phyloP scores from a whole-genome alignment of 2,888 invertebrate genomes.

The Drosophila maculinotata region DNA sequence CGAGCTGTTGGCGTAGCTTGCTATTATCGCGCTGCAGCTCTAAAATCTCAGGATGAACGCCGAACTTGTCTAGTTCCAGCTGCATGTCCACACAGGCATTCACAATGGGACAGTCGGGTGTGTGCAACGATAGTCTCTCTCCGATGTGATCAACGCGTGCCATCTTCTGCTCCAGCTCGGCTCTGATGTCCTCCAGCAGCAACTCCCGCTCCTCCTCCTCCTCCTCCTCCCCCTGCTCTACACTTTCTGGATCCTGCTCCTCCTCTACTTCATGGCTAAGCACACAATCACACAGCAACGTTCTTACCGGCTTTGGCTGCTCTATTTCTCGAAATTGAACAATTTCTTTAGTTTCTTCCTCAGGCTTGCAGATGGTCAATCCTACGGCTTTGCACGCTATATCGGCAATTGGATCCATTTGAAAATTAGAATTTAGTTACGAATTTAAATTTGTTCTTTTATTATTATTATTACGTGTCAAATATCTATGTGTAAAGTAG shows the following conservation, averaged over 20 bases:
- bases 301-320: background rate
- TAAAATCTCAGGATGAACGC: constrained; percentile 23
- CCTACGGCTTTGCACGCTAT: constrained; percentile 33
- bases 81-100: constrained; percentile 28
- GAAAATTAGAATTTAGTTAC: constrained; percentile 11
- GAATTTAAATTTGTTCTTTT: background rate
- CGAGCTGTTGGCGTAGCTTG: constrained; percentile 39
- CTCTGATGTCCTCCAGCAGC: constrained; percentile 22
- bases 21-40: constrained; percentile 36
- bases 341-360: background rate
- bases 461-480: no score
- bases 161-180: constrained; percentile 24
- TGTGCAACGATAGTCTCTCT: constrained; percentile 12
- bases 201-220: constrained; percentile 6
- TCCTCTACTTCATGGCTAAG: background rate
- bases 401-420: background rate
- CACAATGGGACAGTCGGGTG: constrained; percentile 26
- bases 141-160: constrained; percentile 21
- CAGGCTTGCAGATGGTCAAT: constrained; percentile 25
- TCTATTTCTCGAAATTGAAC: background rate
- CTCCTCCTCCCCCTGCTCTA: background rate
- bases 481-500: background rate
- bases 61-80: constrained; percentile 26
- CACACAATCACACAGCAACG: constrained; percentile 23
- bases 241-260: background rate